Conservation (phyloP, 1,140 invertebrate species). For the Cotesia typhae region DNA sequence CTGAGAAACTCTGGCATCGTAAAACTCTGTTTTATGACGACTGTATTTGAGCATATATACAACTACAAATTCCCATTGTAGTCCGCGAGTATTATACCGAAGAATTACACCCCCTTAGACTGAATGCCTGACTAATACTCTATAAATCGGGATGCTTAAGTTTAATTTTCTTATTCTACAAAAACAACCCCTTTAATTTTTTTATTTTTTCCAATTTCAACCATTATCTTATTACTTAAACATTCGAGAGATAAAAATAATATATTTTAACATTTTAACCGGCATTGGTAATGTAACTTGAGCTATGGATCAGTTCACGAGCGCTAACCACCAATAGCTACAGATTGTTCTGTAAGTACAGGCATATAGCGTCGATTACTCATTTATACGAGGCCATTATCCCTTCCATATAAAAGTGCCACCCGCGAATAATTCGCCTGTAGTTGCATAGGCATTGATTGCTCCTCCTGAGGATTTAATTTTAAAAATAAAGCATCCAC, state of each 20-base stretch:
- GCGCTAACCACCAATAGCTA: not conserved
- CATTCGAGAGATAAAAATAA: no score
- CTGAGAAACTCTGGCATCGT: not conserved
- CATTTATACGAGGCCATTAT: conserved; percentile 43
- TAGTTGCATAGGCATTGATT: not conserved
- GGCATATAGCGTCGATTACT: conserved; percentile 35
- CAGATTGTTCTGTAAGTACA: conserved; percentile 19
- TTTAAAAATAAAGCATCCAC: not conserved
- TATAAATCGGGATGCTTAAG: not conserved
- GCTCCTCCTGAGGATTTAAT: not conserved
- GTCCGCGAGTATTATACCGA: not conserved
- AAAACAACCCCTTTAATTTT: no score
- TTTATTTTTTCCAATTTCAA: no score
- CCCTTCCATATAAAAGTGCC: conserved; percentile 21
- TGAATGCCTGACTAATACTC: no score
- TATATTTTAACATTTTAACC: not conserved
- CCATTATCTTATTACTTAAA: no score
- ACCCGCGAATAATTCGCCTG: conserved; percentile 32
- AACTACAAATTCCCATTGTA: no score
- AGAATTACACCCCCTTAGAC: not conserved
- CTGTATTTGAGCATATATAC: not conserved
- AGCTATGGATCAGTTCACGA: not conserved
- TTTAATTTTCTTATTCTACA: no score
- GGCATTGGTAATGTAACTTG: not conserved
- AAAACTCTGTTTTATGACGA: conserved; percentile 14